Evolutionary conservation across 2,888 invertebrate species (phyloP), one percentile per base, ranked within the genome.

Genomic region (Pemphredon lugubris): DNA sequence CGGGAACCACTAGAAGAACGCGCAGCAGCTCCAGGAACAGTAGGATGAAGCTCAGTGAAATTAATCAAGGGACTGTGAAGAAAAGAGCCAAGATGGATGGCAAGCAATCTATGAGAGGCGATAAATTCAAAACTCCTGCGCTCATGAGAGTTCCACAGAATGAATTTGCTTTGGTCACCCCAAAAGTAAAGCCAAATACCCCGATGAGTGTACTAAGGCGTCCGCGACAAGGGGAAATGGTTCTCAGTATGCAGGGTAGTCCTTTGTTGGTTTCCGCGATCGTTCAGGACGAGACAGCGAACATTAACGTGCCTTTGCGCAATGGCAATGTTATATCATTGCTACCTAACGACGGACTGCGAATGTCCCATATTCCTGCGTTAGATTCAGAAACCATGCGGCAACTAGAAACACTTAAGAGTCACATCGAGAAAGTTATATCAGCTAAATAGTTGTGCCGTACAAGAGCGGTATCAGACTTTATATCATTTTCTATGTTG

Each of bases 181-280:
- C 90, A 20, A 90, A 93, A 92, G 91, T 93, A 74, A 91, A 92
- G 18, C 93, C 93, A 0, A 92, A 93, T 61, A 92, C 93, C 0
- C 92, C 94, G 0, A 88, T 94, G 82, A 92, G 93, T 20, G 88
- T 94, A 39, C 87, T 94, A 16, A 90, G 94, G 21, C 90, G 92
- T 75, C 93, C 93, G 26, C 91, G 92, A 1, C 91, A 91, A 72
- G 93, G 93, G 0, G 94, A 94, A 90, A 92, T 93, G 91, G 94
- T 93, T 6, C 90, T 94, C 1, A 94, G 94, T 63, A 92, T 94
- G 91, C 92, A 93, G 3, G 94, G 94, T 5, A 94, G 94, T 57
- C 94, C 94, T 0, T 90, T 94, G 42, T 89, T 94, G 87, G 92
- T 93, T 44, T 92, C 92, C 0, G 81, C 90, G 9, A 75, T 88